phyloP scores from a whole-genome alignment of 2,113 vertebrate species.

The Malurus alboscapulatus region DNA sequence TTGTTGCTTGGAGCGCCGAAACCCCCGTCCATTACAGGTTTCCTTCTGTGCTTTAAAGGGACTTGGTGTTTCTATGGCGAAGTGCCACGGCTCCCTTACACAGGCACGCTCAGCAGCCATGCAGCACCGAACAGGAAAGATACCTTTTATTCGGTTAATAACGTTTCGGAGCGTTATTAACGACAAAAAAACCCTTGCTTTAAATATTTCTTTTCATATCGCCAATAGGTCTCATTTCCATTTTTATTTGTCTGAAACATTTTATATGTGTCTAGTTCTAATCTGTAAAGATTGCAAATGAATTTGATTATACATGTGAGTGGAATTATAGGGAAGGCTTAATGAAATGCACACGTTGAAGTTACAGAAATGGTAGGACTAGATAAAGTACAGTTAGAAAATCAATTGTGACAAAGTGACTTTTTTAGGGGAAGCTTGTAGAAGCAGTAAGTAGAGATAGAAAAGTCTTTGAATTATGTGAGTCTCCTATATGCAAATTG shows the following conservation, averaged over 20 bases:
- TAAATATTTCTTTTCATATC: not conserved
- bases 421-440: not conserved
- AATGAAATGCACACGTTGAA: not conserved
- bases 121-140: not conserved
- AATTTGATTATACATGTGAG: not conserved
- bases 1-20: conserved; percentile 47
- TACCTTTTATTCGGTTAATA: not conserved
- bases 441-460: not conserved
- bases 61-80: conserved; percentile 16
- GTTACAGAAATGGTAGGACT: not conserved
- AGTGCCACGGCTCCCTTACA: conserved; percentile 23
- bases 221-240: not conserved
- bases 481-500: not conserved
- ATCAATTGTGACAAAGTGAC: not conserved
- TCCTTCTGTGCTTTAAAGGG: conserved; percentile 21
- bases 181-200: not conserved
- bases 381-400: conserved; percentile 18
- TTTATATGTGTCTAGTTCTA: not conserved
- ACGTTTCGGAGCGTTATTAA: not conserved
- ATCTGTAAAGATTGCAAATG: not conserved
- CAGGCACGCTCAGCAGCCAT: not conserved
- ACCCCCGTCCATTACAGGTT: not conserved
- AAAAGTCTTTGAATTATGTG: not conserved
- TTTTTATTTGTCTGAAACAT: not conserved
- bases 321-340: not conserved